Percentiles rank a stretch among this genome's conserved stretches.
These are phyloP conservation scores for Heliconius melpomene DNA, from an alignment of 1,140 invertebrate species.

Conservation along the genomic window DNA sequence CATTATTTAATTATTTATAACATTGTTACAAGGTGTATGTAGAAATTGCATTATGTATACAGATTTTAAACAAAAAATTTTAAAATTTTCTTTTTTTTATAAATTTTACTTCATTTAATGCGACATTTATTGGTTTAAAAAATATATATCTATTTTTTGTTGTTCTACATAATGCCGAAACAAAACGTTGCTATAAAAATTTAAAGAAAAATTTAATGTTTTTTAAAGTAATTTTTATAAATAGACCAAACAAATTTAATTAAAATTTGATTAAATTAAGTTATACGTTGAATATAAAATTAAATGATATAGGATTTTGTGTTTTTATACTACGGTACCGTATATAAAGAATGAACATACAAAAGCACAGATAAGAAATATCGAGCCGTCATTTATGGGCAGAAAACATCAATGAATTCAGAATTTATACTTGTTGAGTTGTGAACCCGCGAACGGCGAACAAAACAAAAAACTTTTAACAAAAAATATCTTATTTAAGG, in stretches of 20 bases:
- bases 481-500: not conserved
- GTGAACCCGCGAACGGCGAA: not conserved
- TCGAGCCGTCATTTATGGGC: not conserved
- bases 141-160: not conserved
- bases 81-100: not conserved
- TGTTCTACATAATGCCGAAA: not conserved
- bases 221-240: not conserved
- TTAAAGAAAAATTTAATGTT: not conserved
- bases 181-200: not conserved
- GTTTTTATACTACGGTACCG: too few species aligned
- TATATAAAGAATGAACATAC: not conserved
- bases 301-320: not conserved
- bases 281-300: not conserved
- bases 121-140: not conserved
- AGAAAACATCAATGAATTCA: not conserved
- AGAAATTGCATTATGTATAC: not conserved
- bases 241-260: not conserved
- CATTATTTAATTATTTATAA: constrained; percentile 27
- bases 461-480: not conserved
- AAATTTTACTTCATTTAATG: not conserved
- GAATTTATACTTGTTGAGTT: not conserved
- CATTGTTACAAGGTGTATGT: not conserved
- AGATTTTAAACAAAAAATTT: not conserved
- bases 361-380: not conserved
- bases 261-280: too few species aligned